Percentiles rank a stretch among this genome's conserved stretches.
These are phyloP conservation scores for Orius insidiosus DNA, from an alignment of 1,140 invertebrate species.

Conservation along the genomic window DNA sequence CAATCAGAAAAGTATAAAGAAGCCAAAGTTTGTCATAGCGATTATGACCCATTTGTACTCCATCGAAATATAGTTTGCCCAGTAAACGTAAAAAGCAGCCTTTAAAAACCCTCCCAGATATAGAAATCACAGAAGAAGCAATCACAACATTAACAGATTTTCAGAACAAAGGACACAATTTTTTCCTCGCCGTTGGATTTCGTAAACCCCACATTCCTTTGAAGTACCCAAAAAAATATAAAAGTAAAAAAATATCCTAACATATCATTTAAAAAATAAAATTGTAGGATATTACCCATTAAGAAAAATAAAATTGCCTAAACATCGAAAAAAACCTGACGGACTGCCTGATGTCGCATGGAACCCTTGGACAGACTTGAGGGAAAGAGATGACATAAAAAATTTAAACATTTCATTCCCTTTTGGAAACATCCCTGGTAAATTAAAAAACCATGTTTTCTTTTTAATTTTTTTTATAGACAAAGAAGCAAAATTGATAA, in stretches of 20 bases:
- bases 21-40: constrained; percentile 44
- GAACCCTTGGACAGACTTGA: constrained; percentile 75
- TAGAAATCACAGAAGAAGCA: constrained; percentile 49
- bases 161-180: constrained; percentile 33
- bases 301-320: constrained; percentile 35
- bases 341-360: constrained; percentile 58
- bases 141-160: constrained; percentile 37
- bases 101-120: constrained; percentile 53
- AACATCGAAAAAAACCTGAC: constrained; percentile 38
- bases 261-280: no score
- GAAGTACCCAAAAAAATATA: constrained; percentile 58
- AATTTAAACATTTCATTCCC: constrained; percentile 61
- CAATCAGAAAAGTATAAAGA: constrained; percentile 57
- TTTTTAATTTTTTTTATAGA: constrained; percentile 25
- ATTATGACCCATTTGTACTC: constrained; percentile 23
- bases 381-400: constrained; percentile 55
- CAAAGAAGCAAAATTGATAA: constrained; percentile 43
- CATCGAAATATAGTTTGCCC: constrained; percentile 63
- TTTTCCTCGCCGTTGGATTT: constrained; percentile 70
- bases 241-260: constrained; percentile 35
- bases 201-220: constrained; percentile 84
- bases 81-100: constrained; percentile 50
- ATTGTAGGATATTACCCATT: constrained; percentile 49
- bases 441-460: no score
- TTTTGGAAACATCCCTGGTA: constrained; percentile 51